phyloP scores from a whole-genome alignment of 92 coral and sea anemone genomes.

The Meandrina meandrites region DNA sequence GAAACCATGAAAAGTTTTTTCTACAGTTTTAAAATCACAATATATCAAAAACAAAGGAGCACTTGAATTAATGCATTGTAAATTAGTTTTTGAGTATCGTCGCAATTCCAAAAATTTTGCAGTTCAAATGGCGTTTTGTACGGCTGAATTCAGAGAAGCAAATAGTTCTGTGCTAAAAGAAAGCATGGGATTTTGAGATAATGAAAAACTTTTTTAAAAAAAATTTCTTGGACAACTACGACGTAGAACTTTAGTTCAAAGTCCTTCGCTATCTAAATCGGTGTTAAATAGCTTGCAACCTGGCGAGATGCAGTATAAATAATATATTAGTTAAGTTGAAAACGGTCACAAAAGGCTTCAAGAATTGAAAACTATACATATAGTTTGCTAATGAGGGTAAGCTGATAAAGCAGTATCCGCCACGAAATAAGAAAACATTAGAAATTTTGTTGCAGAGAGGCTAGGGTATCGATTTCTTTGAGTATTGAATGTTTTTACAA shows the following conservation, averaged over 20 bases:
- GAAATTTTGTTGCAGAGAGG: background rate
- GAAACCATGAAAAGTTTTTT: background rate
- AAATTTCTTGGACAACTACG: background rate
- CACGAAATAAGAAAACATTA: background rate
- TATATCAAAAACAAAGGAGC: background rate
- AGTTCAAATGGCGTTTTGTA: no score
- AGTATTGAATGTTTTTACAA: background rate
- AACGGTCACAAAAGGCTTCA: background rate
- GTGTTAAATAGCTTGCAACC: background rate
- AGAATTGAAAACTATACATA: background rate
- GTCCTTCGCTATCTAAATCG: background rate
- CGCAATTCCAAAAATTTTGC: background rate
- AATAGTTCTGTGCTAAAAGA: background rate
- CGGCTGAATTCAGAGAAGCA: no score
- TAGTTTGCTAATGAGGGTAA: no score
- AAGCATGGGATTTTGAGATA: background rate
- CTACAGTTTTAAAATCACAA: background rate
- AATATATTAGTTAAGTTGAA: background rate
- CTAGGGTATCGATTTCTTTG: background rate
- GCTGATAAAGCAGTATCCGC: background rate
- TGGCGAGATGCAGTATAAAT: background rate
- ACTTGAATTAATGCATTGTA: background rate
- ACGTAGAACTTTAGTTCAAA: background rate
- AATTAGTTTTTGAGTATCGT: background rate
- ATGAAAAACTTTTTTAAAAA: background rate